Conservation (phyloP, 2,113 vertebrate genomes). For the Alouatta palliata region DNA sequence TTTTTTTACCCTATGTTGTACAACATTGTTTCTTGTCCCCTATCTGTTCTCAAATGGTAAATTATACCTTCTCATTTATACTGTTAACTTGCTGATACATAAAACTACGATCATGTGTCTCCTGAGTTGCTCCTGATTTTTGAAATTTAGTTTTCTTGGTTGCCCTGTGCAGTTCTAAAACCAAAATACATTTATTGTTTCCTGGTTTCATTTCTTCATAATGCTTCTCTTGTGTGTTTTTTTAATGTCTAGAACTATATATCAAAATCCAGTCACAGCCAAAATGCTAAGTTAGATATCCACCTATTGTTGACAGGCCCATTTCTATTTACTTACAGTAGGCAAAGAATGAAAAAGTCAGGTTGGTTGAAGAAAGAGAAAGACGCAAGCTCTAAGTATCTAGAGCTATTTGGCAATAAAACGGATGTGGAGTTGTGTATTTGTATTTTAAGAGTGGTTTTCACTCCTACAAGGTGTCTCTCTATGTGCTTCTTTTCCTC, state of each 20-base stretch:
- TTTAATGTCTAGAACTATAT: conserved; percentile 36
- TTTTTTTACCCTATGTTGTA: not conserved
- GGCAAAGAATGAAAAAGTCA: not conserved
- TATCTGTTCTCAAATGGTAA: conserved; percentile 50
- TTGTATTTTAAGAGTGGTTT: conserved; percentile 21
- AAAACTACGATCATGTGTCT: conserved; percentile 33
- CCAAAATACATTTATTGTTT: conserved; percentile 45
- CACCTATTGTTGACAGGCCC: not conserved
- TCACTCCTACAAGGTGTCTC: not conserved
- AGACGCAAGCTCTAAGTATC: not conserved
- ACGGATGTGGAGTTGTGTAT: not conserved
- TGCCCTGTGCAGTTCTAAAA: conserved; percentile 18
- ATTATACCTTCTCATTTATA: conserved; percentile 51
- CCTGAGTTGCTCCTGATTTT: not conserved
- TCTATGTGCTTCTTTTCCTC: not conserved
- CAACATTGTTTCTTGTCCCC: not conserved
- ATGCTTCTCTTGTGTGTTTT: conserved; percentile 7
- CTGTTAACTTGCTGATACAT: conserved; percentile 27
- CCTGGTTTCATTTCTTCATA: conserved; percentile 27
- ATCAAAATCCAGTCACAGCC: conserved; percentile 41
- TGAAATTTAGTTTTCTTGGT: conserved; percentile 45
- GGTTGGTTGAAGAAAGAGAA: not conserved
- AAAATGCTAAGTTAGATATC: conserved; percentile 14
- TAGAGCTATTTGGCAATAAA: conserved; percentile 16
- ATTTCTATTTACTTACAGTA: conserved; percentile 1